Conservation (phyloP, 2,113 vertebrate genomes). For the Misgurnus mizolepis region DNA sequence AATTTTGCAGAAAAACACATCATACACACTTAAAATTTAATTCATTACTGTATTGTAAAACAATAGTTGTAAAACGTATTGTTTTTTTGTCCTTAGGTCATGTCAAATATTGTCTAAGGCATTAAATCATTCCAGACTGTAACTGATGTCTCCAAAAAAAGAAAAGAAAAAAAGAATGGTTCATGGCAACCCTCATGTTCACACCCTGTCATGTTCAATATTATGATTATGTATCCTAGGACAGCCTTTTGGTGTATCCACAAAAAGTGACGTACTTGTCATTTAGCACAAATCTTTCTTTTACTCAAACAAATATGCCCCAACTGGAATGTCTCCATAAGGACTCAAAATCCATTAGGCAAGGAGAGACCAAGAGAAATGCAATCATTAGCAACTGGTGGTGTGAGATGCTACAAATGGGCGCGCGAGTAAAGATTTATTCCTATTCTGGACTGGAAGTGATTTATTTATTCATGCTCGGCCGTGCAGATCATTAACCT, state of each 20-base stretch:
- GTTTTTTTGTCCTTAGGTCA: no score
- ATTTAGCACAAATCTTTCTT: slow-evolving; percentile 52
- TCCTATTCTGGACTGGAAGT: slow-evolving; percentile 69
- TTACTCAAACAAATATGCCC: slow-evolving; percentile 62
- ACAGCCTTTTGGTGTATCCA: background rate
- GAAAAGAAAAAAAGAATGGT: no score
- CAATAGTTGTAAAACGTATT: no score
- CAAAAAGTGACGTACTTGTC: slow-evolving; percentile 63
- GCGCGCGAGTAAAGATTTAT: slow-evolving; percentile 77
- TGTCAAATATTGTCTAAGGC: no score
- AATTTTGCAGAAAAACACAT: no score
- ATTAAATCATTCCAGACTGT: no score
- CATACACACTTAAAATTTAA: no score
- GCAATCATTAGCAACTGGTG: slow-evolving; percentile 78
- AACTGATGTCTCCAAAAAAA: no score
- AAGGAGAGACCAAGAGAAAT: slow-evolving; percentile 57
- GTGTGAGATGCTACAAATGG: slow-evolving; percentile 72
- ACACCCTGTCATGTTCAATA: no score
- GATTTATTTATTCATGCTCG: slow-evolving; percentile 70
- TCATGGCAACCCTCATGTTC: no score
- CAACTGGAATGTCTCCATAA: slow-evolving; percentile 78
- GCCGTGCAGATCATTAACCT: slow-evolving; percentile 80
- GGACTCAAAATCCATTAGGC: slow-evolving; percentile 65
- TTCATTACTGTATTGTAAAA: no score
- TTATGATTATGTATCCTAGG: no score